Conservation (phyloP, 2,888 invertebrate genomes). For the Stenichneumon culpator region DNA sequence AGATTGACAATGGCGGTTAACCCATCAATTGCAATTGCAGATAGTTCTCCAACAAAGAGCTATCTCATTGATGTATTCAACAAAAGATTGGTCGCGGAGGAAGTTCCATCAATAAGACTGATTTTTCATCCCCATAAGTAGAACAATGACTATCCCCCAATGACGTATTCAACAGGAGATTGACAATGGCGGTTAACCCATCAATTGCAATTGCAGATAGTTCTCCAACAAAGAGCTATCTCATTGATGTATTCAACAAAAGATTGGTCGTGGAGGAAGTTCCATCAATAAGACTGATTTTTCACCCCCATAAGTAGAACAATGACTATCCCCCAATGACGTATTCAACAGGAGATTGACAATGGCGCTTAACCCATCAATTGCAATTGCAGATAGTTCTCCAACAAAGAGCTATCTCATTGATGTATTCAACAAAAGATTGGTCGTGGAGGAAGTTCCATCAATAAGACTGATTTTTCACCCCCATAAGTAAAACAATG, state of each 20-base stretch:
- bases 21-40: not conserved
- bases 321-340: not conserved
- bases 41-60: not conserved
- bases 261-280: not conserved
- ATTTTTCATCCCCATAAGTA: not conserved
- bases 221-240: not conserved
- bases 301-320: not conserved
- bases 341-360: not conserved
- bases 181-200: not conserved
- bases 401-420: no score
- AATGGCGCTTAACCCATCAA: not conserved
- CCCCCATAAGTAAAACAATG: not conserved
- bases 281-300: not conserved
- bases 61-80: not conserved
- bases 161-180: not conserved
- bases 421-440: no score
- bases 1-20: not conserved
- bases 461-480: not conserved
- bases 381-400: not conserved
- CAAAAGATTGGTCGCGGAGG: not conserved
- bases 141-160: not conserved
- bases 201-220: not conserved
- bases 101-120: not conserved
- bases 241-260: not conserved
- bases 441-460: not conserved